Conservation (phyloP, 1,140 invertebrate species). For the Drosophila ogumai region DNA sequence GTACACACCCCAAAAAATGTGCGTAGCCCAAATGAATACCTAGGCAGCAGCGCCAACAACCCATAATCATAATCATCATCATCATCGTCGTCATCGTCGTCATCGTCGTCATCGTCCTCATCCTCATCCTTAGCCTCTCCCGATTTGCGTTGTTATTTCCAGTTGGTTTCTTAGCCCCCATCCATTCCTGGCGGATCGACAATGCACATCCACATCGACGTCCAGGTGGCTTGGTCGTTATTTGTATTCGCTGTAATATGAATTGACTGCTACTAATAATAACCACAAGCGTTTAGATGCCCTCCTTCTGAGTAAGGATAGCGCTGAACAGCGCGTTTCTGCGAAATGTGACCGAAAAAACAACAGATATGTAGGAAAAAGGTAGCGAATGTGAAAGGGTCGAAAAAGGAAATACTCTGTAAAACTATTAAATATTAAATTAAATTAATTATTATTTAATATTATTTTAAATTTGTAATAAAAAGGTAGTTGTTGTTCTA, state of each 20-base stretch:
- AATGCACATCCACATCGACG: conserved; percentile 11
- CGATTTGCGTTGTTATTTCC: conserved; percentile 11
- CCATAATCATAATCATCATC: conserved; percentile 77
- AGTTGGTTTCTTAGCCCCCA: background rate
- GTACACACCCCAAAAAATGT: conserved; percentile 65
- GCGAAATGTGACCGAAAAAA: conserved; percentile 42
- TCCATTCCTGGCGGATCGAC: conserved; percentile 14
- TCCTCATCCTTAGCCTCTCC: background rate
- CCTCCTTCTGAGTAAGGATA: conserved; percentile 29
- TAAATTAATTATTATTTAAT: background rate
- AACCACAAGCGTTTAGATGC: conserved; percentile 64
- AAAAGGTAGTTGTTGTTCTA: no score
- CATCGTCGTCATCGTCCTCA: background rate
- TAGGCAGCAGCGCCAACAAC: conserved; percentile 68
- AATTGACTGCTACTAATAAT: conserved; percentile 80
- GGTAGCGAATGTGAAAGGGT: background rate
- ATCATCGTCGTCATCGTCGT: conserved; percentile 18
- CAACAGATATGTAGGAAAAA: conserved; percentile 4
- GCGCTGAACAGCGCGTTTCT: conserved; percentile 11
- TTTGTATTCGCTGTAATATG: conserved; percentile 77
- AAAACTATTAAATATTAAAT: background rate
- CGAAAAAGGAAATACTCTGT: background rate
- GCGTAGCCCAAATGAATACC: conserved; percentile 76
- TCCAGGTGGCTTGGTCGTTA: conserved; percentile 61
- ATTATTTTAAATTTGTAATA: background rate